Percentiles rank a stretch among this genome's conserved stretches.
Evolutionary conservation across 2,113 vertebrate species (phyloP).

Genomic region (Hippopotamus amphibius): DNA sequence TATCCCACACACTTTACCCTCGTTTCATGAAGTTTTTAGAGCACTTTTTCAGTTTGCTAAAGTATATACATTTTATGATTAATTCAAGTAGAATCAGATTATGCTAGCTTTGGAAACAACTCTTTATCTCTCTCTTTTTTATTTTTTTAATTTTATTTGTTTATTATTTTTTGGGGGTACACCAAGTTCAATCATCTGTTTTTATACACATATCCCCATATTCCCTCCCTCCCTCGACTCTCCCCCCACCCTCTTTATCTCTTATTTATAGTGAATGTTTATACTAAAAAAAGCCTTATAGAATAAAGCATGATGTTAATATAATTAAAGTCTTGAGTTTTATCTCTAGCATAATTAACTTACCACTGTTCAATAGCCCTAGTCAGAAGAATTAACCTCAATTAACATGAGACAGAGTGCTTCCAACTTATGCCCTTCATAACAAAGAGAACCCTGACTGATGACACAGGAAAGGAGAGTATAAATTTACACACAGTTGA

Average conservation of each 20-base stretch:
- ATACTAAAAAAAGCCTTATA: background rate
- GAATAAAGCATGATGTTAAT: background rate
- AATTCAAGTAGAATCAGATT: background rate
- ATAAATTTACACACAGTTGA: background rate
- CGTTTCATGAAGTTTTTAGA: background rate
- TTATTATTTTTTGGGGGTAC: too few species aligned
- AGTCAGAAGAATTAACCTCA: constrained; percentile 17
- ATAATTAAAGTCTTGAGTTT: constrained; percentile 47
- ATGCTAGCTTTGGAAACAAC: background rate
- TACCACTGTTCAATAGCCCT: background rate
- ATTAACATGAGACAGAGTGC: background rate
- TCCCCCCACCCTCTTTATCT: background rate
- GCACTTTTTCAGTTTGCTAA: background rate
- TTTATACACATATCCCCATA: too few species aligned
- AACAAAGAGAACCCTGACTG: background rate
- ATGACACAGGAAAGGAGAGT: background rate
- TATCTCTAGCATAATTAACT: background rate
- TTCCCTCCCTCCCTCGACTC: too few species aligned
- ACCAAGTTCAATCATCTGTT: too few species aligned
- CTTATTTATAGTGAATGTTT: background rate
- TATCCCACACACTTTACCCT: background rate
- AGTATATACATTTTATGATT: background rate
- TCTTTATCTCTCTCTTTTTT: background rate
- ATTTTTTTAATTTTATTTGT: too few species aligned
- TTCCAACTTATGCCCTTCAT: background rate